Evolutionary conservation across 1,140 invertebrate genomes (phyloP), one percentile per base, ranked within the genome.

Genomic region (Drosophila lacertosa): DNA sequence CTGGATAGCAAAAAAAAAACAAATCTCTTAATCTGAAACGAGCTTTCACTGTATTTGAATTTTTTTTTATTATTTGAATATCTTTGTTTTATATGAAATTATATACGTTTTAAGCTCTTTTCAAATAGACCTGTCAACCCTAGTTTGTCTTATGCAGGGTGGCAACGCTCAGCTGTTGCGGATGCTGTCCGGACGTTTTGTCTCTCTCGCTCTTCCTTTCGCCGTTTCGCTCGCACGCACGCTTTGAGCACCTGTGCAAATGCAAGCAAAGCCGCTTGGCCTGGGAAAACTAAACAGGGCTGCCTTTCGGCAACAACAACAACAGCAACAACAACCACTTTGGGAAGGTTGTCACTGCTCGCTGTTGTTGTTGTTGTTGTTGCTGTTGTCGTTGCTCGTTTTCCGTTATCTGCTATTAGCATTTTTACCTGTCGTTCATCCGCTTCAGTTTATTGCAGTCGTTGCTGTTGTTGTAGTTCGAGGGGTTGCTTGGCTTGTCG

Each of bases 381-480:
- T 68, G 64, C 13, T 33, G 51, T 32, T 24, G n/a, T 40, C 45
- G 50, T 39, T 65, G 16, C 10, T 15, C 44, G 22, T 26, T 66
- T 54, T 45, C 67, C 67, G 53, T 74, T 69, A 70, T 74, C 51
- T 66, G 37, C 59, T 65, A 63, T 62, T 71, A 66, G 51, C 76
- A 64, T 79, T 84, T 75, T 66, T 84, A 84, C 80, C 81, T 88
- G 81, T 77, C 68, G 64, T 39, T 66, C 71, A 71, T 78, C 59
- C 71, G 50, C 39, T 66, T 67, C 22, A 39, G 39, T 58, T 71
- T 67, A 40, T 40, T 73, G 65, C 60, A 40, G 32, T 64, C 39
- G 47, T 40, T 6, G n/a, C 48, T 54, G 50, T 47, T 62, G 35
- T 55, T 35, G 51, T 18, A 37, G 22, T 64, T 50, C 32, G 60